These are phyloP conservation scores for Lochmaea crataegi DNA, from an alignment of 2,888 invertebrate species.

Conservation along the genomic window DNA sequence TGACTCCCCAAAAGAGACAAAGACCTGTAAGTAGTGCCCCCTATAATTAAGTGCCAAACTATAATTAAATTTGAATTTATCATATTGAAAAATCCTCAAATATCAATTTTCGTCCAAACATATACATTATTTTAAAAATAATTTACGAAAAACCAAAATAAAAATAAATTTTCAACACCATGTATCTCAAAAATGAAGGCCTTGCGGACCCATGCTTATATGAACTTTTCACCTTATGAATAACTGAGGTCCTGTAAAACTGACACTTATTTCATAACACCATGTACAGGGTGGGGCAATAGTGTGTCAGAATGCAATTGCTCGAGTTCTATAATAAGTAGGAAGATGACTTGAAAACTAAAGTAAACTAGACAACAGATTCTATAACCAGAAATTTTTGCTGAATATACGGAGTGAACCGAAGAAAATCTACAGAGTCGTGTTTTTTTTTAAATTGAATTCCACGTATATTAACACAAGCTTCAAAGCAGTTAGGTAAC, in stretches of 20 bases:
- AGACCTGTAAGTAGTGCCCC: constrained; percentile 11
- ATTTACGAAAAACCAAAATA: constrained; percentile 17
- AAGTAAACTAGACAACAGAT: too few species aligned
- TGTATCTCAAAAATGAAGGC: constrained; percentile 14
- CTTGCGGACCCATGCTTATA: constrained; percentile 14
- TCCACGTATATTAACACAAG: constrained; percentile 13
- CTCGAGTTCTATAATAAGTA: too few species aligned
- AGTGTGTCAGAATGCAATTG: too few species aligned
- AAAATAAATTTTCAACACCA: constrained; percentile 3
- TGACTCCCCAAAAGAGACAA: constrained; percentile 16
- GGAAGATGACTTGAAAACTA: too few species aligned
- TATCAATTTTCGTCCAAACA: background rate
- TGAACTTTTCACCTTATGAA: background rate
- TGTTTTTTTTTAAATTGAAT: constrained; percentile 23
- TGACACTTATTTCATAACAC: too few species aligned
- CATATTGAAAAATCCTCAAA: background rate
- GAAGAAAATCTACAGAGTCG: background rate
- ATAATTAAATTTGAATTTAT: background rate
- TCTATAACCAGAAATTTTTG: too few species aligned
- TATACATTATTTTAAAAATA: constrained; percentile 5
- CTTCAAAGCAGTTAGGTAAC: background rate
- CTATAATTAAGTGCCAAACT: background rate
- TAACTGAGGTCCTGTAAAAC: background rate
- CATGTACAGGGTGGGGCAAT: too few species aligned
- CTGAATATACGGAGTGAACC: too few species aligned